A percentile compares a stretch with the other conserved stretches of the same genome.
Evolutionary conservation across 2,888 invertebrate genomes (phyloP).

Genomic region (Pachymerium ferrugineum): DNA sequence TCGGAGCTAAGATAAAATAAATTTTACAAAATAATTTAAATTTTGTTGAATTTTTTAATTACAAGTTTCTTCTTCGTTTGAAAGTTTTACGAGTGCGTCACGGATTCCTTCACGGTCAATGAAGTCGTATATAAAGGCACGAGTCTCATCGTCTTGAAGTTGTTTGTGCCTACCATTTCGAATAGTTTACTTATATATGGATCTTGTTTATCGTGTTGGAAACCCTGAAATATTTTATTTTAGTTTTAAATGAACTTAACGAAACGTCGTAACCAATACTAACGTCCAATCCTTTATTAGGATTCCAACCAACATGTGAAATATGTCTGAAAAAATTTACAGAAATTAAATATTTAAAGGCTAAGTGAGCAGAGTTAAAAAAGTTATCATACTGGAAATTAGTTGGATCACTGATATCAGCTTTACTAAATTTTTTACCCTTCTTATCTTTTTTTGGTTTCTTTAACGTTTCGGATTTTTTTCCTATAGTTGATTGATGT

Average conservation of each 20-base stretch:
- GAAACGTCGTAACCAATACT: slow-evolving; percentile 16
- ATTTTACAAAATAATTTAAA: background rate
- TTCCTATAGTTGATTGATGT: too few species aligned
- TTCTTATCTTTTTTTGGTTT: slow-evolving; percentile 44
- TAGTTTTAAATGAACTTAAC: background rate
- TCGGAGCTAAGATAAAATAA: slow-evolving; percentile 1
- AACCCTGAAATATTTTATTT: background rate
- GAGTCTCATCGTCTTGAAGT: slow-evolving; percentile 73
- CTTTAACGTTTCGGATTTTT: slow-evolving; percentile 35
- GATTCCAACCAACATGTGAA: slow-evolving; percentile 90
- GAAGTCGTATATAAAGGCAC: slow-evolving; percentile 90
- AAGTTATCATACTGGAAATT: slow-evolving; percentile 75
- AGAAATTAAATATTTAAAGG: background rate
- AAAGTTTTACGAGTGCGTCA: slow-evolving; percentile 65
- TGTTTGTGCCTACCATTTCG: slow-evolving; percentile 71
- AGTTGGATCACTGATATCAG: slow-evolving; percentile 82
- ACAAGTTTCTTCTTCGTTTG: slow-evolving; percentile 23
- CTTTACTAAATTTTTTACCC: slow-evolving; percentile 64
- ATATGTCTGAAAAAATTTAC: slow-evolving; percentile 46
- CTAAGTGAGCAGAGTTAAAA: background rate
- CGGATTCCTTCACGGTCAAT: slow-evolving; percentile 78
- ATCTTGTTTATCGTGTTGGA: slow-evolving; percentile 43
- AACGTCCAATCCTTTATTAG: slow-evolving; percentile 72
- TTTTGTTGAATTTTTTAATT: background rate
- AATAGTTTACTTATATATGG: slow-evolving; percentile 66